phyloP scores from a whole-genome alignment of 1,140 invertebrate genomes.

The Diuraphis noxia region DNA sequence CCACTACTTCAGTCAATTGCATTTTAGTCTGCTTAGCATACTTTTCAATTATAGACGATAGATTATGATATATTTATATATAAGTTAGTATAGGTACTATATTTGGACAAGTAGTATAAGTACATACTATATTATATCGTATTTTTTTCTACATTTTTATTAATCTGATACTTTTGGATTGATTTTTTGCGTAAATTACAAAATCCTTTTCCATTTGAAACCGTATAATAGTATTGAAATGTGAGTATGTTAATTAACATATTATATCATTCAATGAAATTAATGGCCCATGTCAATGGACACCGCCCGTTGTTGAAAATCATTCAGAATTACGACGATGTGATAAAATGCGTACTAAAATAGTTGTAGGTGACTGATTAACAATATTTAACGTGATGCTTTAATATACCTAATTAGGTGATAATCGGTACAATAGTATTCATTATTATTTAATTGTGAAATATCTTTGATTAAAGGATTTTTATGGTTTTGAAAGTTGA shows the following conservation, averaged over 20 bases:
- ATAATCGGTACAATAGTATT: too few species aligned
- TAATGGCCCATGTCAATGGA: constrained; percentile 32
- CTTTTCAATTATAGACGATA: neutral
- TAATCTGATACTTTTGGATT: neutral
- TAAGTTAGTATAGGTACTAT: too few species aligned
- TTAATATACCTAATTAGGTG: too few species aligned
- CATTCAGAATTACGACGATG: neutral
- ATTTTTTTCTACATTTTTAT: neutral
- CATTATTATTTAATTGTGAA: too few species aligned
- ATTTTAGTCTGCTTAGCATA: neutral
- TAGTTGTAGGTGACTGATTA: neutral
- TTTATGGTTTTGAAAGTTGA: too few species aligned
- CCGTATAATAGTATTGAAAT: neutral
- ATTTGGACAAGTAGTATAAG: too few species aligned
- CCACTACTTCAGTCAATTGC: neutral
- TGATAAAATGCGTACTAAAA: too few species aligned
- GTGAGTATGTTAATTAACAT: neutral
- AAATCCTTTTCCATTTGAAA: neutral
- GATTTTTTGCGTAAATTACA: neutral
- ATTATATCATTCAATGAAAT: constrained; percentile 25
- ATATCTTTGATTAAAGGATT: too few species aligned
- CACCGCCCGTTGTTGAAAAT: constrained; percentile 6
- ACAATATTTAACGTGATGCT: neutral
- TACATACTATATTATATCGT: neutral
- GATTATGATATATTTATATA: neutral